Evolutionary conservation across 1,140 invertebrate genomes (phyloP).

Genomic region (Drosophila melanogaster): Release_6_plus_ISO1_MT NT_033777.3:14055501-14056000

Average conservation of each 20-base stretch:
- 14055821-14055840: constrained; percentile 7
- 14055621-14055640: not conserved
- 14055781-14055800: constrained; percentile 72
- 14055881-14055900: constrained; percentile 30
- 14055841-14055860: constrained; percentile 27
- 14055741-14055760: constrained; percentile 79
- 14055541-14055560: not conserved
- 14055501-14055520: no score
- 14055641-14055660: constrained; percentile 26
- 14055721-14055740: constrained; percentile 35
- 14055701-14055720: constrained; percentile 42
- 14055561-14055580: not conserved
- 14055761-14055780: constrained; percentile 79
- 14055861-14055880: constrained; percentile 7
- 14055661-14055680: constrained; percentile 4
- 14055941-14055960: constrained; percentile 18
- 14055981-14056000: constrained; percentile 9
- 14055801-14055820: constrained; percentile 15
- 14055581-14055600: not conserved
- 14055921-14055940: constrained; percentile 6
- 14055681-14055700: constrained; percentile 12
- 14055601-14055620: not conserved
- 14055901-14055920: constrained; percentile 1
- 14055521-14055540: not conserved
- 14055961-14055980: constrained; percentile 8